Conservation (phyloP, 2,888 invertebrate genomes). For the Lissonota sp. region DNA sequence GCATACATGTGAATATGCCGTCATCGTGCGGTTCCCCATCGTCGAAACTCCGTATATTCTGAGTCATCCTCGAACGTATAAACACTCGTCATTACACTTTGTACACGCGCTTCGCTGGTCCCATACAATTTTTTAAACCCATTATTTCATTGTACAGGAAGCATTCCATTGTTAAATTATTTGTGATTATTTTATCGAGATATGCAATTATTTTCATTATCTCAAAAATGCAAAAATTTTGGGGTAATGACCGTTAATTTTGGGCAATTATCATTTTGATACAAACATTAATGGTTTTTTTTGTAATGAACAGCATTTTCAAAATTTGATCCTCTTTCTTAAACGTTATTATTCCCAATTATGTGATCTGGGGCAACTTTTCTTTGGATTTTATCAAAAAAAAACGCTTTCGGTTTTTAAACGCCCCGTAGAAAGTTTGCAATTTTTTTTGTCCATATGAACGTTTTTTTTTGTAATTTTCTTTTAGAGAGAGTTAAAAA, state of each 20-base stretch:
- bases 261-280: not conserved
- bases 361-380: too few species aligned
- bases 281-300: not conserved
- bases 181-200: not conserved
- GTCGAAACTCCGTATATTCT: slow-evolving; percentile 30
- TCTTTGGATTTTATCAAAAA: too few species aligned
- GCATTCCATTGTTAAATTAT: not conserved
- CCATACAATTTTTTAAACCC: not conserved
- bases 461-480: too few species aligned
- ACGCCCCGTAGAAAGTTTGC: too few species aligned
- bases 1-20: slow-evolving; percentile 51
- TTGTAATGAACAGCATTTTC: not conserved
- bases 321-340: too few species aligned
- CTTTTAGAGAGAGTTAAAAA: too few species aligned
- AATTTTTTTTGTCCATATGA: too few species aligned
- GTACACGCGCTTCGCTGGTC: slow-evolving; percentile 8
- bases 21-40: slow-evolving; percentile 48
- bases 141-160: too few species aligned
- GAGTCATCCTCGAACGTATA: slow-evolving; percentile 43
- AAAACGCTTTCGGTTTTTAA: too few species aligned
- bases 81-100: slow-evolving; percentile 12
- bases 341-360: too few species aligned
- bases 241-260: not conserved
- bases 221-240: not conserved
- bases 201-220: not conserved